Percentiles rank a stretch among this genome's conserved stretches.
phyloP scores from a whole-genome alignment of 2,797 vertebrate species.

The Hybognathus amarus region DNA sequence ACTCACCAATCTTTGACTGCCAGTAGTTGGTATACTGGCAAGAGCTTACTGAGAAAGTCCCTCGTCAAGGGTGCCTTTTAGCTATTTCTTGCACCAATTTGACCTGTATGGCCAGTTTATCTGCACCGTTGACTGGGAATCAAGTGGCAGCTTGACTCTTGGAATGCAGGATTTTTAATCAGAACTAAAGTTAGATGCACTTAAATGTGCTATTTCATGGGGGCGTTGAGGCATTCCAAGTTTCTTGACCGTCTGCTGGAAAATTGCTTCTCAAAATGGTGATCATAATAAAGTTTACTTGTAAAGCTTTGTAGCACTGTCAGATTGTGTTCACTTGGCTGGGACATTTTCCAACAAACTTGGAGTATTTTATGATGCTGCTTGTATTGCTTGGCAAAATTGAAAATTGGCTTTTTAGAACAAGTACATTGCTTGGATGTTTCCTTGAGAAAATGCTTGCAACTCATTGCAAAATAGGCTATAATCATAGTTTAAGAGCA shows the following conservation, averaged over 20 bases:
- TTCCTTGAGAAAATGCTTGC: not conserved
- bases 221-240: not conserved
- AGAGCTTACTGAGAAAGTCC: not conserved
- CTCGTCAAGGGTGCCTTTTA: not conserved
- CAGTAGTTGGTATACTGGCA: conserved; percentile 19
- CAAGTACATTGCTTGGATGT: conserved; percentile 2
- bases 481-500: too few relatives aligned
- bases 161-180: conserved; percentile 40
- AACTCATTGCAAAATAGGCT: not conserved
- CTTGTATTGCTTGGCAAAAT: conserved; percentile 21
- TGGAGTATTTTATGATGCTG: conserved; percentile 8
- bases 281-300: conserved; percentile 20
- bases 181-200: conserved; percentile 13
- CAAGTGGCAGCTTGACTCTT: conserved; percentile 44
- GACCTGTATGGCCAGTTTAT: conserved; percentile 37
- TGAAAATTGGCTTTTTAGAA: conserved; percentile 3
- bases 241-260: conserved; percentile 24
- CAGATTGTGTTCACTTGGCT: conserved; percentile 11
- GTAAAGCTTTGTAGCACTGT: conserved; percentile 16
- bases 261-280: conserved; percentile 11
- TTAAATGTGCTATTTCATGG: conserved; percentile 9
- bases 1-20: not conserved
- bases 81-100: conserved; percentile 31
- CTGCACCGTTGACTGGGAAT: conserved; percentile 13
- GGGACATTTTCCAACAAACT: conserved; percentile 29